Evolutionary conservation across 1,140 invertebrate species (phyloP), one percentile per base, ranked within the genome.

Genomic region (Drosophila teissieri): DNA sequence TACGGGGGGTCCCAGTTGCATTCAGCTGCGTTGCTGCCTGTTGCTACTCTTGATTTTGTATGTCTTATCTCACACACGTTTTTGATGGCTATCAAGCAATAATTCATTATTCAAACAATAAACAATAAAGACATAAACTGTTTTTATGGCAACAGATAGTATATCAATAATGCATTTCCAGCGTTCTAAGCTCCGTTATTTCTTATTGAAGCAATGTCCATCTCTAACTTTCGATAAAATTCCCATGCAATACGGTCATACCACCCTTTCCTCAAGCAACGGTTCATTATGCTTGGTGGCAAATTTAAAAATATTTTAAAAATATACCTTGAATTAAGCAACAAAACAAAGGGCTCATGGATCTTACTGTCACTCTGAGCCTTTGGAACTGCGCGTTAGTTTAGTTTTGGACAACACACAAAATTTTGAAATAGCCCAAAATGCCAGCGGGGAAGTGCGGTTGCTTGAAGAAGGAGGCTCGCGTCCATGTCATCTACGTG

Each of bases 401-500:
- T 39, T 31, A 63, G 15, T 37, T 8, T 17, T 0, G 22, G 39
- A 14, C 17, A n/a, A 17, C 11, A 15, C 1, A 12, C 8, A 31
- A 63, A 78, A 46, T 56, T 73, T 11, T 0, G 4, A 56, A 63
- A 60, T 45, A 12, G 7, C 48, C 4, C 24, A 62, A 31, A 15
- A 74, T 81, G 64, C 12, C 55, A 27, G 22, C 12, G 3, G 4
- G 6, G 1, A 62, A 42, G 17, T 73, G 67, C 48, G 11, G n/a
- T 22, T 73, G 62, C 36, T 31, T 39, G 7, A 55, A 37, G 11
- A 44, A 76, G 7, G 94, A 95, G 69, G 92, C 93, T 4, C 92
- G 92, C 58, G 95, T 97, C 2, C 92, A 97, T 27, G 96, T 98
- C 12, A 92, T 98, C 3, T 97, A 97, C 72, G 97, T 96, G 0